These are phyloP conservation scores for Nesoenas mayeri DNA, from an alignment of 2,113 vertebrate species.

Conservation along the genomic window DNA sequence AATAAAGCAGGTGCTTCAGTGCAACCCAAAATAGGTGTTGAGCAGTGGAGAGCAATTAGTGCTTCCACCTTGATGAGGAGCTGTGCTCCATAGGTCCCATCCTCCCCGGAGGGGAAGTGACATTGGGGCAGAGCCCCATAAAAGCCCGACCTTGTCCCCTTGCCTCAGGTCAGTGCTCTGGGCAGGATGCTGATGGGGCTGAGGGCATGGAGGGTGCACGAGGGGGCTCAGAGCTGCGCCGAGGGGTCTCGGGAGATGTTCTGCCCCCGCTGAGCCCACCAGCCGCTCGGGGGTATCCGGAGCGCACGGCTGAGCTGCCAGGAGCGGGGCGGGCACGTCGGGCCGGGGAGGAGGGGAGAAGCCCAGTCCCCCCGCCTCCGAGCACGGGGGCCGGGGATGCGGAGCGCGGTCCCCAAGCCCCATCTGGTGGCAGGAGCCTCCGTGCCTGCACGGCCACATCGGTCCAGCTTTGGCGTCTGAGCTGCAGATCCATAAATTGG, in stretches of 20 bases:
- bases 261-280: background rate
- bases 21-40: rapidly evolving
- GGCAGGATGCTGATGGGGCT: background rate
- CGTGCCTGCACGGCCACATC: no score
- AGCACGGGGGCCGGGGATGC: no score
- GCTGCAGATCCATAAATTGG: no score
- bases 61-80: background rate
- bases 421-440: background rate
- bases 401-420: background rate
- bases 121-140: rapidly evolving
- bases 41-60: background rate
- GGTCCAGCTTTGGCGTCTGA: no score
- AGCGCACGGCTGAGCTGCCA: background rate
- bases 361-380: background rate
- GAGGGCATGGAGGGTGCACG: no score
- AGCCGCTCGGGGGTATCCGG: rapidly evolving
- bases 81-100: background rate
- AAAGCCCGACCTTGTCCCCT: background rate
- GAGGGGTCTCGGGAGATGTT: background rate
- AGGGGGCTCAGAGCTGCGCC: background rate
- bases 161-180: background rate
- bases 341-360: background rate
- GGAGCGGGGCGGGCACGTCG: background rate
- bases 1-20: background rate
- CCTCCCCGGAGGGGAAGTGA: background rate